phyloP scores from a whole-genome alignment of 2,113 vertebrate genomes.

The Tachysurus vachellii region DNA sequence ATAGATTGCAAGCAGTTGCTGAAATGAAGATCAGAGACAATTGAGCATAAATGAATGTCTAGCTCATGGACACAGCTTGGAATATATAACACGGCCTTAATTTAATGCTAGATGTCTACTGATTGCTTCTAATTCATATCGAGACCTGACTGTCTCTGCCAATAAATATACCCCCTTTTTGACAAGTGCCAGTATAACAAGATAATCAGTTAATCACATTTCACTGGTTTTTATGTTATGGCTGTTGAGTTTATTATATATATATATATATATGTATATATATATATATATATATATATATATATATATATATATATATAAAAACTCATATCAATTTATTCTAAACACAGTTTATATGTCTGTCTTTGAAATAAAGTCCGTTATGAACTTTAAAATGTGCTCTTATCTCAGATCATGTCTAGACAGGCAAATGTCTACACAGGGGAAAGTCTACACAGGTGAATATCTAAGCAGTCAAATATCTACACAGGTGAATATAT shows the following conservation, averaged over 20 bases:
- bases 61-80: background rate
- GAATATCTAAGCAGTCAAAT: no score
- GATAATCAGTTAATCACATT: background rate
- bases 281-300: no score
- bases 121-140: background rate
- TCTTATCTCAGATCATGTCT: background rate
- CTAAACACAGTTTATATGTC: background rate
- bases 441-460: background rate
- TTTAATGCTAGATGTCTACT: background rate
- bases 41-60: background rate
- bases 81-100: background rate
- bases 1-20: no score
- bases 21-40: no score
- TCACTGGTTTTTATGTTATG: background rate
- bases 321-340: background rate
- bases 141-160: background rate
- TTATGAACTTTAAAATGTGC: background rate
- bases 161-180: background rate
- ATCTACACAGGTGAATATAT: no score
- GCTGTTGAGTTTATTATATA: no score
- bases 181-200: background rate
- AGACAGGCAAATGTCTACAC: background rate
- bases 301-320: no score
- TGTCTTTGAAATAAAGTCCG: background rate
- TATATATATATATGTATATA: no score